These are phyloP conservation scores for Brachionus rotundiformis DNA, from an alignment of 1,140 invertebrate genomes.

Conservation along the genomic window DNA sequence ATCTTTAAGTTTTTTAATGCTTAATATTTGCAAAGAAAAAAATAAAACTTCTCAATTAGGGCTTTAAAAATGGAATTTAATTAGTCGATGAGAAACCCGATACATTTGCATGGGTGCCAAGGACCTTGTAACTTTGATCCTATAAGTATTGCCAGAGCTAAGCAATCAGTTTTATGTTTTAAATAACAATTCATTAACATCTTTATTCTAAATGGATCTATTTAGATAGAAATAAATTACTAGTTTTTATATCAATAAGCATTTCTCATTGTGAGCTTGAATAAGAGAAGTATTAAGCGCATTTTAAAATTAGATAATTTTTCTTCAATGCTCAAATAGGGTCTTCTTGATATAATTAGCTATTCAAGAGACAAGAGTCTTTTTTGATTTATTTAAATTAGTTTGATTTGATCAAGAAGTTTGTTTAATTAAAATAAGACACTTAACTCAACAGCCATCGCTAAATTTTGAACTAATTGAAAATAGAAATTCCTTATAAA, in stretches of 20 bases:
- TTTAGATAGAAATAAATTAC: neutral
- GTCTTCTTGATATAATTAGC: neutral
- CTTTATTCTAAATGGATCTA: neutral
- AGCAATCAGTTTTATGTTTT: neutral
- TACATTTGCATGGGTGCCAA: neutral
- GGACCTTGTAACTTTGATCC: neutral
- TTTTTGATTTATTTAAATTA: neutral
- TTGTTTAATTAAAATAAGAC: neutral
- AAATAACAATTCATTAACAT: no score
- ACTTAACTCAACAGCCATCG: neutral
- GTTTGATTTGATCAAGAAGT: neutral
- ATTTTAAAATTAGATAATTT: neutral
- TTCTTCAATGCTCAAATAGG: neutral
- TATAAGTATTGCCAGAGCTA: neutral
- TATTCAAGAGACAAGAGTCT: neutral
- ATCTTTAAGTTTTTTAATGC: no score
- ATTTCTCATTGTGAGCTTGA: neutral
- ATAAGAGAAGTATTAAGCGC: neutral
- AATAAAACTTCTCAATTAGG: neutral
- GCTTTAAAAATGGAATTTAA: neutral
- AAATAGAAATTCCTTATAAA: no score
- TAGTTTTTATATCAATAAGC: neutral
- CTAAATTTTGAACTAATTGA: no score
- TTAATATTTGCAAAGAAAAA: no score
- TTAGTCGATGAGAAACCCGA: neutral